Evolutionary conservation across 1,140 invertebrate genomes (phyloP).

Genomic region (Acromyrmex charruanus): DNA sequence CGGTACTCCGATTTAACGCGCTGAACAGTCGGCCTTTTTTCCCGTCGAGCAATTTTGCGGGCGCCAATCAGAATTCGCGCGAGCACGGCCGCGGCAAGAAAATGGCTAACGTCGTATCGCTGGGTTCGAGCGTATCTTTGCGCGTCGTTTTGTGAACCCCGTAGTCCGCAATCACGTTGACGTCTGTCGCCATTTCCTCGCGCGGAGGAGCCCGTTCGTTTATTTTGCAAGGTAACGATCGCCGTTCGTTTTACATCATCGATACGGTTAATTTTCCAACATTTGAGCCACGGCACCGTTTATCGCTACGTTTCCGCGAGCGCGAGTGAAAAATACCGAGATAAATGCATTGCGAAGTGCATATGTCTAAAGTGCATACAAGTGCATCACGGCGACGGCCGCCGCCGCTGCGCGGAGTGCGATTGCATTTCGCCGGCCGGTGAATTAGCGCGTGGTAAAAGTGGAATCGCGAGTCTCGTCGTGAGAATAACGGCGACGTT

Average conservation of each 20-base stretch:
- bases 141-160: constrained; percentile 92
- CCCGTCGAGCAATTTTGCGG: constrained; percentile 77
- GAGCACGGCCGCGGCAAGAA: constrained; percentile 79
- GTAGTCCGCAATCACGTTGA: constrained; percentile 92
- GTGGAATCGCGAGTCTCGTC: neutral
- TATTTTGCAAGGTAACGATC: constrained; percentile 78
- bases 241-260: neutral
- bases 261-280: neutral
- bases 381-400: constrained; percentile 65
- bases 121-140: constrained; percentile 88
- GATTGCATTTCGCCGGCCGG: constrained; percentile 74
- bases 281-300: neutral
- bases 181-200: constrained; percentile 91
- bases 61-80: constrained; percentile 84
- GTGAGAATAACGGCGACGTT: neutral
- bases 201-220: constrained; percentile 77
- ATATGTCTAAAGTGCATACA: constrained; percentile 66
- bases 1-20: constrained; percentile 68
- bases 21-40: constrained; percentile 77
- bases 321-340: constrained; percentile 28
- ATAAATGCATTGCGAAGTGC: constrained; percentile 39
- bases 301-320: constrained; percentile 15
- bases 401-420: constrained; percentile 56
- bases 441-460: constrained; percentile 52
- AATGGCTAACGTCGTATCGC: constrained; percentile 86